A percentile compares a stretch with the other conserved stretches of the same genome.
Conservation (phyloP, 1,140 invertebrate species). For the Acromyrmex echinatior region DNA sequence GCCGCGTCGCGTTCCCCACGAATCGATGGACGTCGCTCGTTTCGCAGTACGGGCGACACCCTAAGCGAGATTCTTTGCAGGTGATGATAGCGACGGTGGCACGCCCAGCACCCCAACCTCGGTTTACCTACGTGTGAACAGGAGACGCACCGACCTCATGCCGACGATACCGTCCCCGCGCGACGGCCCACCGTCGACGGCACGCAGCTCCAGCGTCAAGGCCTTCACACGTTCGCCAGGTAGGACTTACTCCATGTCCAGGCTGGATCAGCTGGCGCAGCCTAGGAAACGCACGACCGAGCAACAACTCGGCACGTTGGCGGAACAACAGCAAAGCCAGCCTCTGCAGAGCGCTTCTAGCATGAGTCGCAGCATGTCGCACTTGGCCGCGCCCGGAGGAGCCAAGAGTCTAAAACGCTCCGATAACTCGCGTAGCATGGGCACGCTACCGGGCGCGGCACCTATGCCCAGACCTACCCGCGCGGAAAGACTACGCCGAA, state of each 20-base stretch:
- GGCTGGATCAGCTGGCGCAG: conserved; percentile 94
- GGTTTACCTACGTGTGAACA: conserved; percentile 91
- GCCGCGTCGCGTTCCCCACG: conserved; percentile 33
- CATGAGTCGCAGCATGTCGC: conserved; percentile 91
- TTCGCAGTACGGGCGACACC: conserved; percentile 73
- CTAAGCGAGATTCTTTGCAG: conserved; percentile 83
- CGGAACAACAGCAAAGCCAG: conserved; percentile 82
- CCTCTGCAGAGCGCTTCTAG: conserved; percentile 85
- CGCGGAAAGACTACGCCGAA: conserved; percentile 87
- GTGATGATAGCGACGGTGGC: conserved; percentile 86
- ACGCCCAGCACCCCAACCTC: conserved; percentile 85
- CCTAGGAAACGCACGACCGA: conserved; percentile 89
- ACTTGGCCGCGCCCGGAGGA: conserved; percentile 86
- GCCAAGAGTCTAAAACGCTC: conserved; percentile 83
- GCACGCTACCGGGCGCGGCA: conserved; percentile 84
- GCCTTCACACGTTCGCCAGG: conserved; percentile 91
- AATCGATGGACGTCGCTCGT: conserved; percentile 41
- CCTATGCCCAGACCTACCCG: conserved; percentile 86
- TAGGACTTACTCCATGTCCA: conserved; percentile 97
- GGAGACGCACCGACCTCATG: conserved; percentile 95
- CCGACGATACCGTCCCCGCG: conserved; percentile 94
- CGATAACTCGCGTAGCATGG: conserved; percentile 88
- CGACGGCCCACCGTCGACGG: conserved; percentile 86
- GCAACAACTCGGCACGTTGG: conserved; percentile 86
- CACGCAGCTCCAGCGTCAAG: conserved; percentile 87